Evolutionary conservation across 2,888 invertebrate species (phyloP).

Genomic region (Pinctada fucata): DNA sequence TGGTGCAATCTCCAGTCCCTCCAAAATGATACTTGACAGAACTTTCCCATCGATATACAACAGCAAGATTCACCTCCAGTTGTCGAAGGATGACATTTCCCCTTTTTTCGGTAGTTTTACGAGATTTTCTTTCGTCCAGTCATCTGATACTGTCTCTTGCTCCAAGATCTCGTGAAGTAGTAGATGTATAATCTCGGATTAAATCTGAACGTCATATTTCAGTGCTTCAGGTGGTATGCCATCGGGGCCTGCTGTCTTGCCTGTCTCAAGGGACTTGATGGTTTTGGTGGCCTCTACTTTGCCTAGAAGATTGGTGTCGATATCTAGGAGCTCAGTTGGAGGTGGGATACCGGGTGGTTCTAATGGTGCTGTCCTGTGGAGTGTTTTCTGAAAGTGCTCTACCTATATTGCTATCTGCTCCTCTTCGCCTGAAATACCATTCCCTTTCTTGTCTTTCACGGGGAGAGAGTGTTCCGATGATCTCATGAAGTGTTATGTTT

Average conservation of each 20-base stretch:
- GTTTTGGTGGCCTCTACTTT: conserved; percentile 22
- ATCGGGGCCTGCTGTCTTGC: conserved; percentile 23
- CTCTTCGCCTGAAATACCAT: conserved; percentile 9
- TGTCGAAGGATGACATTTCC: background rate
- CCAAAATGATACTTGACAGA: background rate
- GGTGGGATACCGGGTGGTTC: conserved; percentile 16
- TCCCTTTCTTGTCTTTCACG: background rate
- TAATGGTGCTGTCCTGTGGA: conserved; percentile 12
- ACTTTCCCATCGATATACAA: background rate
- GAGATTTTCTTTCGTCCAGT: background rate
- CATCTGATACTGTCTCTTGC: background rate
- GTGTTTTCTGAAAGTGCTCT: no score
- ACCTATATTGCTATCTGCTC: conserved; percentile 20
- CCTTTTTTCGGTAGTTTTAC: background rate
- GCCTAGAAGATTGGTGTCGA: conserved; percentile 10
- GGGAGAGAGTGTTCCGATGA: conserved; percentile 10
- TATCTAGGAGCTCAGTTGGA: background rate
- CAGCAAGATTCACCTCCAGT: background rate
- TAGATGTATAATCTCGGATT: conserved; percentile 8
- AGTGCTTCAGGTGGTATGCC: no score
- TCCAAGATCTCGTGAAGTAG: conserved; percentile 11
- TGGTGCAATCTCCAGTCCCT: background rate
- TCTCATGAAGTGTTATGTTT: conserved; percentile 12
- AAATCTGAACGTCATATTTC: background rate
- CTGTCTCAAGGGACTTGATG: conserved; percentile 28